These are phyloP conservation scores for Philopotamus ludificatus DNA, from an alignment of 1,140 invertebrate genomes.

Conservation along the genomic window DNA sequence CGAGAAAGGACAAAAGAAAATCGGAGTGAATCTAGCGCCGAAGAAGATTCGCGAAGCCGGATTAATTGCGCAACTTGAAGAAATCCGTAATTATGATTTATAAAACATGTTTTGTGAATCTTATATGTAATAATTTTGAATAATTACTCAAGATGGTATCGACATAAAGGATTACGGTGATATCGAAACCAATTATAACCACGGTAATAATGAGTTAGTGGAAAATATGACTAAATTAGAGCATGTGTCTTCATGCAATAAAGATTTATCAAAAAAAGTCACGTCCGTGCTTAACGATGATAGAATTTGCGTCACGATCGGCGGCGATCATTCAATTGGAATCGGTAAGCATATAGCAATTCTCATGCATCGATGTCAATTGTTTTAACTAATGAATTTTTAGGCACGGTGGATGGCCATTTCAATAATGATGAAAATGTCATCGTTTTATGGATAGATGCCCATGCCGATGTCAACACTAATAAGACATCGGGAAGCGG, in stretches of 20 bases:
- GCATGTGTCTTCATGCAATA: slow-evolving; percentile 63
- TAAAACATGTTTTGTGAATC: not conserved
- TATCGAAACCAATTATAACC: slow-evolving; percentile 48
- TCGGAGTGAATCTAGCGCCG: slow-evolving; percentile 61
- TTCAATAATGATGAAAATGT: slow-evolving; percentile 68
- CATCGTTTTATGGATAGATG: slow-evolving; percentile 89
- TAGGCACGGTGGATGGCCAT: slow-evolving; percentile 80
- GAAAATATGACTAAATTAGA: slow-evolving; percentile 66
- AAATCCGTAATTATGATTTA: slow-evolving; percentile 48
- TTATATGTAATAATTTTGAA: not conserved
- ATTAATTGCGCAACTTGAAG: slow-evolving; percentile 50
- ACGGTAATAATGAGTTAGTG: slow-evolving; percentile 48
- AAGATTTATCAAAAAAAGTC: slow-evolving; percentile 62
- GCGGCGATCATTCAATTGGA: slow-evolving; percentile 88
- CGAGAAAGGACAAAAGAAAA: slow-evolving; percentile 68
- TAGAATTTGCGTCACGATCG: slow-evolving; percentile 67
- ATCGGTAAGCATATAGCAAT: slow-evolving; percentile 55
- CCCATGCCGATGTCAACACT: slow-evolving; percentile 93
- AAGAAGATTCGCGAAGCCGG: slow-evolving; percentile 56
- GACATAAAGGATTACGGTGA: slow-evolving; percentile 73
- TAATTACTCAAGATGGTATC: slow-evolving; percentile 51
- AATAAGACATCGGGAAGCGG: slow-evolving; percentile 78
- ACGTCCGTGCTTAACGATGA: slow-evolving; percentile 63
- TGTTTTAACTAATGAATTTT: slow-evolving; percentile 5
- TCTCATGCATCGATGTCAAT: not conserved